A percentile compares a stretch with the other conserved stretches of the same genome.
phyloP scores from a whole-genome alignment of 2,888 invertebrate genomes.

The Mellilla xanthometata region DNA sequence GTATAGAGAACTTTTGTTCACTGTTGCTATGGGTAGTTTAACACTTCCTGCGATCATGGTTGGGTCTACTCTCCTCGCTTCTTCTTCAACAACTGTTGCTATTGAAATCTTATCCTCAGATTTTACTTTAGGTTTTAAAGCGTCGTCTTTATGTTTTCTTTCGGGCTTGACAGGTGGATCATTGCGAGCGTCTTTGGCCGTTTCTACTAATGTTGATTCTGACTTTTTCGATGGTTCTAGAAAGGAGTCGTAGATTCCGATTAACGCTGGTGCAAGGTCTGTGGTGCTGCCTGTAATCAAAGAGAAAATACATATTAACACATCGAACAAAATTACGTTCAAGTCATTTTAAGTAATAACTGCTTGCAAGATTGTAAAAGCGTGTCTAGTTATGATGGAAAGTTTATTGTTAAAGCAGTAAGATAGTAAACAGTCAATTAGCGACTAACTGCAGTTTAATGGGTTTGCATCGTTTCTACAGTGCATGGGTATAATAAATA shows the following conservation, averaged over 20 bases:
- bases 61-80: constrained; percentile 49
- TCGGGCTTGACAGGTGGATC: constrained; percentile 61
- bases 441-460: constrained; percentile 45
- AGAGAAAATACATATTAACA: constrained; percentile 31
- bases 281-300: constrained; percentile 90
- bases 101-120: constrained; percentile 29
- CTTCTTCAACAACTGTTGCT: constrained; percentile 15
- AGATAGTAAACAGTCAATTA: constrained; percentile 38
- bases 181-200: constrained; percentile 77
- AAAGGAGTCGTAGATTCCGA: constrained; percentile 94
- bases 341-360: no score
- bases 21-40: constrained; percentile 65
- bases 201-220: constrained; percentile 57
- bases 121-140: constrained; percentile 8
- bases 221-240: constrained; percentile 73
- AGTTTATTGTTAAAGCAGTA: constrained; percentile 17
- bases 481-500: no score
- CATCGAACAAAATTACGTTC: not conserved
- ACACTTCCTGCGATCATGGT: constrained; percentile 65
- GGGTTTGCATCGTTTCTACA: constrained; percentile 15
- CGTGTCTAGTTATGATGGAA: constrained; percentile 6
- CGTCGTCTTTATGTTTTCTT: constrained; percentile 37
- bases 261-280: constrained; percentile 92
- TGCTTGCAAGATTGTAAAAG: no score
- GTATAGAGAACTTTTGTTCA: constrained; percentile 72